These are phyloP conservation scores for Homarus americanus DNA, from an alignment of 1,140 invertebrate species.

Conservation along the genomic window DNA sequence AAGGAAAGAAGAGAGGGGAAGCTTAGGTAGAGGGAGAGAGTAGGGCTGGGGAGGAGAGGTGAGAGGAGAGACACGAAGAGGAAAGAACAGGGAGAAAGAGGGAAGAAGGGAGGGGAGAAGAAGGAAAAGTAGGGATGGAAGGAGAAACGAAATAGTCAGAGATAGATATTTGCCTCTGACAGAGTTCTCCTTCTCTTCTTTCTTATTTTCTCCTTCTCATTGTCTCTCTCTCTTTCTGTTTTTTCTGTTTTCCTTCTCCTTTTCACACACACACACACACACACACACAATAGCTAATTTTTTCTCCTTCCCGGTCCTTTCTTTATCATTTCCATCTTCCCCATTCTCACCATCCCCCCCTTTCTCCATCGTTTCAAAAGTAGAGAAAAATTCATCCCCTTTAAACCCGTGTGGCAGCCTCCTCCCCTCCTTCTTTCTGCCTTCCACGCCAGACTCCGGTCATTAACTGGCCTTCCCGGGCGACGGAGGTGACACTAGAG, in stretches of 20 bases:
- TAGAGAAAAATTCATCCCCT: background rate
- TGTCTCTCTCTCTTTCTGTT: background rate
- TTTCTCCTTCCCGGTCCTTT: background rate
- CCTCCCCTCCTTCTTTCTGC: background rate
- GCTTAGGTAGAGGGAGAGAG: no score
- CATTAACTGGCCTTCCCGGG: background rate
- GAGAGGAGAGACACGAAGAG: no score
- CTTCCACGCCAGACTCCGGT: background rate
- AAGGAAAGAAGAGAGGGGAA: background rate
- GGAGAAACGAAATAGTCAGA: conserved; percentile 14
- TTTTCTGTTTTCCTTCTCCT: background rate
- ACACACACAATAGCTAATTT: no score
- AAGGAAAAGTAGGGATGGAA: no score
- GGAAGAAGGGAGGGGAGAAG: background rate
- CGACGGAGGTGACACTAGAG: background rate
- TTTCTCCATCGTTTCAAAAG: background rate
- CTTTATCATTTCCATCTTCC: background rate
- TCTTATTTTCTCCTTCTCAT: background rate
- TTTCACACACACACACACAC: background rate
- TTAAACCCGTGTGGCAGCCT: background rate
- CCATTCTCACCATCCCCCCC: background rate
- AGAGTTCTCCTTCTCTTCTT: background rate
- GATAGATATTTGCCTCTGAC: no score
- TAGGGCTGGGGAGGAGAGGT: no score
- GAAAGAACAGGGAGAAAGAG: background rate